These are phyloP conservation scores for Thryonomys swinderianus DNA, from an alignment of 2,113 vertebrate genomes.

Conservation along the genomic window DNA sequence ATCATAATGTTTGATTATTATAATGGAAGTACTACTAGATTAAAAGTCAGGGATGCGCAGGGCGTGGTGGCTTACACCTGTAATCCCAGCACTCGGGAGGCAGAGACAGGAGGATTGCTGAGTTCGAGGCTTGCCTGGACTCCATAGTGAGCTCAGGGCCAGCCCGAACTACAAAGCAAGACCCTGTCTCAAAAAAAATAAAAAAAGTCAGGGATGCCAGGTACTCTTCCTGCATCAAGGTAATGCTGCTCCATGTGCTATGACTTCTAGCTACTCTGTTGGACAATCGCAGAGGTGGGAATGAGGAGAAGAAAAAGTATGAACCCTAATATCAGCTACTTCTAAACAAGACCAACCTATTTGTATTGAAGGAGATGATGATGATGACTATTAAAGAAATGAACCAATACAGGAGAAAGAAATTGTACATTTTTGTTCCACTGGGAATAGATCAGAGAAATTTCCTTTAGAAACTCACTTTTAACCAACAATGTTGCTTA, in stretches of 20 bases:
- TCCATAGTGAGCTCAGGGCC: too few species aligned
- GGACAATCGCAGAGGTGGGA: not conserved
- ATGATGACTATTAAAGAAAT: constrained; percentile 15
- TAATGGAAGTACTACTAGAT: not conserved
- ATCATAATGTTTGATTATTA: not conserved
- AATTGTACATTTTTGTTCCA: not conserved
- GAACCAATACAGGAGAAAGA: not conserved
- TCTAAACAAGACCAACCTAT: constrained; percentile 15
- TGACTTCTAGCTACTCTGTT: constrained; percentile 5
- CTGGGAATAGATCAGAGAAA: not conserved
- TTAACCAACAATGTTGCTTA: not conserved
- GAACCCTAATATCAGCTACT: not conserved
- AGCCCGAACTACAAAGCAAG: too few species aligned
- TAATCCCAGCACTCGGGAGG: too few species aligned
- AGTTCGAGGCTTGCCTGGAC: too few species aligned
- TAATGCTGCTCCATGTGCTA: not conserved
- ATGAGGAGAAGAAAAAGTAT: not conserved
- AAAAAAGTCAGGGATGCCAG: not conserved
- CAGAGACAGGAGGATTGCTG: too few species aligned
- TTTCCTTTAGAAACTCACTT: constrained; percentile 43
- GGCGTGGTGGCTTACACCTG: too few species aligned
- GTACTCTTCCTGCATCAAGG: not conserved
- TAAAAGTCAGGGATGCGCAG: not conserved
- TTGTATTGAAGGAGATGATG: constrained; percentile 2
- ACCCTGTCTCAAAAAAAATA: too few species aligned